Evolutionary conservation across 2,797 vertebrate genomes (phyloP).

Genomic region (Clamator glandarius): DNA sequence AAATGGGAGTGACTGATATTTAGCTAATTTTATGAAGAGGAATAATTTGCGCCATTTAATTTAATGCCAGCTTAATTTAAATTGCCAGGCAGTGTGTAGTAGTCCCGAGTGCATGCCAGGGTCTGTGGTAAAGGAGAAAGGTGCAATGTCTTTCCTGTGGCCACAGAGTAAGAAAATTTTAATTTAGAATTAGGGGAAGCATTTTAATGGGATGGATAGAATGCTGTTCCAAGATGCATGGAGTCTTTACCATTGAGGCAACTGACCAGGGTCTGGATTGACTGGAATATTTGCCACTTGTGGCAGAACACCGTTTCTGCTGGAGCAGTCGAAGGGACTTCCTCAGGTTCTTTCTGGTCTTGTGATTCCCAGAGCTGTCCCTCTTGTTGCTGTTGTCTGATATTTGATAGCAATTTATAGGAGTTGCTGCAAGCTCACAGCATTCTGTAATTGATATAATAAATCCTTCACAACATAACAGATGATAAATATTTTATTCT

Average conservation of each 20-base stretch:
- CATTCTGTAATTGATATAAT: too few relatives aligned
- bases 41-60: not conserved
- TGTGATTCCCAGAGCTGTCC: not conserved
- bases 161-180: not conserved
- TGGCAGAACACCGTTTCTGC: not conserved
- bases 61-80: not conserved
- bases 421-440: not conserved
- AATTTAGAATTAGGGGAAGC: not conserved
- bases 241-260: not conserved
- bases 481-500: conserved; percentile 14
- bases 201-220: not conserved
- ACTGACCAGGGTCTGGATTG: not conserved
- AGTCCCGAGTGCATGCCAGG: accelerated
- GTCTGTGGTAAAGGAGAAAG: not conserved
- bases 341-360: not conserved
- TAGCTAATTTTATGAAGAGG: not conserved
- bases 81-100: not conserved
- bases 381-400: not conserved
- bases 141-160: accelerated
- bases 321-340: not conserved
- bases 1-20: not conserved
- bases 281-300: not conserved
- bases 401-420: not conserved
- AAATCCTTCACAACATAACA: not conserved
- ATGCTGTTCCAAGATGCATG: not conserved